Conservation (phyloP, 2,797 vertebrate species). For the Megaceryle alcyon region DNA sequence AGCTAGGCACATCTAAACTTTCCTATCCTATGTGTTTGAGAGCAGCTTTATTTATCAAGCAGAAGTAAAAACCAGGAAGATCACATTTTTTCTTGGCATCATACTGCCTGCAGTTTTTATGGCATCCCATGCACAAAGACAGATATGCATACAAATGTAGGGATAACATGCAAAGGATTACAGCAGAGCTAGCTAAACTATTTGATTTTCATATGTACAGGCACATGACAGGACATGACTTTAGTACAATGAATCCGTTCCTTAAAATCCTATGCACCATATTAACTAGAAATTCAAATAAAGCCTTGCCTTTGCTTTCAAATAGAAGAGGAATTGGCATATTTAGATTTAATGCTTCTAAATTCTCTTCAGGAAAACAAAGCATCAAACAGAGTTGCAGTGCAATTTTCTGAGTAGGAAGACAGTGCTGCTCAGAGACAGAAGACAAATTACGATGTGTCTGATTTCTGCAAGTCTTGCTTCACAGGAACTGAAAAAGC, state of each 20-base stretch:
- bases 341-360: neutral
- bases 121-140: neutral
- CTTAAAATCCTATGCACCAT: neutral
- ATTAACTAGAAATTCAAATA: slow-evolving; percentile 31
- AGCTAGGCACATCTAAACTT: neutral
- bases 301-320: neutral
- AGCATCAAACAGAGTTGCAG: neutral
- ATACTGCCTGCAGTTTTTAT: neutral
- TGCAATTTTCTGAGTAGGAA: neutral
- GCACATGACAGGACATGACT: neutral
- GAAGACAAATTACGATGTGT: slow-evolving; percentile 30
- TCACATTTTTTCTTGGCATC: neutral
- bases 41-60: neutral
- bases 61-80: neutral
- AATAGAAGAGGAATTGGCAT: neutral
- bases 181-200: neutral
- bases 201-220: neutral
- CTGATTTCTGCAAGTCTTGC: slow-evolving; percentile 48
- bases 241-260: slow-evolving; percentile 19
- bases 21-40: neutral
- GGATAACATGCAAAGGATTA: neutral
- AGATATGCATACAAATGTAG: neutral
- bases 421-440: slow-evolving; percentile 25
- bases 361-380: neutral
- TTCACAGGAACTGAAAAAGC: slow-evolving; percentile 8